Base-by-base conservation (phyloP, 2,888 invertebrate species). In the Parascotia fuliginaria region DNA sequence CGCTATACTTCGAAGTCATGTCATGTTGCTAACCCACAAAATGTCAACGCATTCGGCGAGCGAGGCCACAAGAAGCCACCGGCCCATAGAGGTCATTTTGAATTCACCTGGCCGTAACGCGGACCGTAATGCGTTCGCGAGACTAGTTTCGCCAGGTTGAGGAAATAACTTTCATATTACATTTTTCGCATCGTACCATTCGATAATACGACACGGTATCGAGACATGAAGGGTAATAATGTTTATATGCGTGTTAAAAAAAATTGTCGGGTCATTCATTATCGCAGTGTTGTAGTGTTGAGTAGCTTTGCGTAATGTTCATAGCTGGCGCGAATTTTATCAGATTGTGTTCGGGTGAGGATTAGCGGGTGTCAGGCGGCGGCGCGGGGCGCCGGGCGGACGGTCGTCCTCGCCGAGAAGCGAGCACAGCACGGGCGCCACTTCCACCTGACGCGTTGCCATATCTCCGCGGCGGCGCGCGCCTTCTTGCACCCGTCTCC, bases 11-110 rank as follows among this genome's bases (percentile, higher is more conserved):
- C 73, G 70, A 77, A 87, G 75, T 85, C 83, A 85, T 82, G 80
- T 83, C 77, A 81, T 83, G 89, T 90, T 87, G 86, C 89, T 89
- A 90, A 87, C 88, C 84, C 87, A 85, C 81, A 85, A 86, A 90
- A 89, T 90, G 88, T 91, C 89, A 90, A 87, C 85, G 87, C 81
- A 84, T 89, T 87, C 83, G 79, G 78, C 74, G 78, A 85, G 85
- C 89, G 90, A 89, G 92, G 91, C 90, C 89, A 83, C 78, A 81
- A 86, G 84, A 87, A 89, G 89, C 92, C 82, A 86, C 87, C 85
- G 88, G 89, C 84, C 83, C 83, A 90, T 92, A 92, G 92, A 92
- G 92, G 92, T 92, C 92, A 92, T 90, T 92, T 92, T 91, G 79
- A 85, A 89, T 90, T 88, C 87, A 90, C 88, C 89, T 89, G 91